Evolutionary conservation across 2,113 vertebrate species (phyloP).

Genomic region (Martes martes): DNA sequence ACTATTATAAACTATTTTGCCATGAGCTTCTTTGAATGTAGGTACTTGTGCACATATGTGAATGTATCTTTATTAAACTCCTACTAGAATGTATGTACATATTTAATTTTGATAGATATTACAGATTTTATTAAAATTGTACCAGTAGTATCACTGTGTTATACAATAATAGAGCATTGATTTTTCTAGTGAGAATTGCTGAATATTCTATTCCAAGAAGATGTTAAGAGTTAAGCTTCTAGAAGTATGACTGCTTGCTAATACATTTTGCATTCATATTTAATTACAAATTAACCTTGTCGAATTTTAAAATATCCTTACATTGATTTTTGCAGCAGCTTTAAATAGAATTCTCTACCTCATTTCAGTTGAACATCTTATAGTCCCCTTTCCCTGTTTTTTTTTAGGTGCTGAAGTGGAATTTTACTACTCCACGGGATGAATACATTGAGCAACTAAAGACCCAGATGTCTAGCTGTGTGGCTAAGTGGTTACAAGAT

Average conservation of each 20-base stretch:
- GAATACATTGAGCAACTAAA: conserved; percentile 98
- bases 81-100: background rate
- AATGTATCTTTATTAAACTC: background rate
- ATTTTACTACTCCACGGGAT: conserved; percentile 96
- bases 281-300: conserved; percentile 36
- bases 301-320: background rate
- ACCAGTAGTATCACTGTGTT: background rate
- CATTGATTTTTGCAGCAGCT: background rate
- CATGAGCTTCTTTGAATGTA: background rate
- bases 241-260: too few species aligned
- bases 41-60: background rate
- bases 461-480: conserved; percentile 94
- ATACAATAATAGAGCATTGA: background rate
- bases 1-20: background rate
- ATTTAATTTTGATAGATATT: conserved; percentile 6
- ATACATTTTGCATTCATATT: background rate
- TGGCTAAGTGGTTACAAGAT: conserved; percentile 96
- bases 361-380: background rate
- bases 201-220: conserved; percentile 37
- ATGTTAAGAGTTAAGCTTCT: too few species aligned
- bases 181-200: conserved; percentile 34
- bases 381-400: background rate
- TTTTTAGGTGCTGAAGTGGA: conserved; percentile 95
- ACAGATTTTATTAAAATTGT: conserved; percentile 27
- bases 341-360: background rate